These are phyloP conservation scores for Ceratotherium simum DNA, from an alignment of 2,113 vertebrate species.

Conservation along the genomic window DNA sequence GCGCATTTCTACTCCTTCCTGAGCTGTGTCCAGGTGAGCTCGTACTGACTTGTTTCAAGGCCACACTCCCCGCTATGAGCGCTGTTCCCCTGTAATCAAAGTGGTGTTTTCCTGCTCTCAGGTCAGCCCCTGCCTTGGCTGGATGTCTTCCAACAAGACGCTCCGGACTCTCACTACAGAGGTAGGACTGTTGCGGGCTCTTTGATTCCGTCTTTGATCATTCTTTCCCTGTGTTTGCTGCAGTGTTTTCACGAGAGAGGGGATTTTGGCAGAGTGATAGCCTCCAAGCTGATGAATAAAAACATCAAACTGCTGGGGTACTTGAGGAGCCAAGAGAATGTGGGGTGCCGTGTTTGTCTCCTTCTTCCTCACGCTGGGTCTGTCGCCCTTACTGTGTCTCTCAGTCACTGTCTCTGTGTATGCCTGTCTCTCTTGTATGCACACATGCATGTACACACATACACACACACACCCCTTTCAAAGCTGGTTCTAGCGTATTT, in stretches of 20 bases:
- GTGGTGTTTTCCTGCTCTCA: constrained; percentile 43
- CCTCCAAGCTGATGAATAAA: neutral
- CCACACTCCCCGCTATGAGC: rapidly evolving
- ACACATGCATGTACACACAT: neutral
- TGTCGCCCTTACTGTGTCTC: neutral
- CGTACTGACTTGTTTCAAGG: neutral
- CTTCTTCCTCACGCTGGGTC: neutral
- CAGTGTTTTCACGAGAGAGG: neutral
- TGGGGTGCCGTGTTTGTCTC: neutral
- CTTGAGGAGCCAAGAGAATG: neutral
- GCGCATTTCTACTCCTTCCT: constrained; percentile 87
- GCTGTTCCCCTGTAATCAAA: neutral
- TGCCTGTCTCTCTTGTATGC: neutral
- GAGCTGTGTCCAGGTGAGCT: constrained; percentile 87
- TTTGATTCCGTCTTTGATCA: neutral
- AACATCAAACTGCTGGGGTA: neutral
- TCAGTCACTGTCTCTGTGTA: neutral
- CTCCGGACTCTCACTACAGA: constrained; percentile 86
- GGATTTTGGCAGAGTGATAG: neutral
- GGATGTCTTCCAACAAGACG: constrained; percentile 88
- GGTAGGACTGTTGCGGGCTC: constrained; percentile 70
- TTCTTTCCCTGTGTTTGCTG: neutral
- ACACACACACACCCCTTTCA: neutral
- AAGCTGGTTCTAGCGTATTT: neutral
- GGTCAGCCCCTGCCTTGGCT: constrained; percentile 87